A percentile compares a stretch with the other conserved stretches of the same genome.
These are phyloP conservation scores for Ochropleura leucogaster DNA, from an alignment of 2,888 invertebrate genomes.

Conservation along the genomic window DNA sequence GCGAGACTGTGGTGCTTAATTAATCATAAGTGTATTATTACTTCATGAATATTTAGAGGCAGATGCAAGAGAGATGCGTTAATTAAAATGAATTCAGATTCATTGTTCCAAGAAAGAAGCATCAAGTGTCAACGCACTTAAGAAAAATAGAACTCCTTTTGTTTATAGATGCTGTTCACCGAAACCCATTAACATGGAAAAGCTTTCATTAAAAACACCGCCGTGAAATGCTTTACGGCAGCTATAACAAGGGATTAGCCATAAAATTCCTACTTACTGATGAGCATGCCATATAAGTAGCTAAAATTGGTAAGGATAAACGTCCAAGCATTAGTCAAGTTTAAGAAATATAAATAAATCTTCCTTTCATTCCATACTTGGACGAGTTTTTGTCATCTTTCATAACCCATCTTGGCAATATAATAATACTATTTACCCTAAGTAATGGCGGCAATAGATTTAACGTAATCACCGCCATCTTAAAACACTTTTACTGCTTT, in stretches of 20 bases:
- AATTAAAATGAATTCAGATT: conserved; percentile 1
- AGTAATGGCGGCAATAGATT: conserved; percentile 60
- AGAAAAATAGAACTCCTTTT: conserved; percentile 5
- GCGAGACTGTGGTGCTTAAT: no score
- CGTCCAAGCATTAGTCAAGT: conserved; percentile 17
- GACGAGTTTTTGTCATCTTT: conserved; percentile 50
- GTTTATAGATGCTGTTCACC: conserved; percentile 17
- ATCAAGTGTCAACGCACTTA: not conserved
- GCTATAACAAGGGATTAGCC: conserved; percentile 67
- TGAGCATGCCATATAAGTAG: conserved; percentile 38
- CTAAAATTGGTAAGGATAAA: conserved; percentile 52
- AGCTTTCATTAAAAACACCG: conserved; percentile 25
- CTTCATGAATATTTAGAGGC: conserved; percentile 43
- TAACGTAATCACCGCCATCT: conserved; percentile 67
- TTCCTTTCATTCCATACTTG: conserved; percentile 33
- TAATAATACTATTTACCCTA: conserved; percentile 62
- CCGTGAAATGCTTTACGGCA: conserved; percentile 29
- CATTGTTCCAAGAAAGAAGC: not conserved
- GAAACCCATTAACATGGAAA: conserved; percentile 29
- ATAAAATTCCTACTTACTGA: conserved; percentile 58
- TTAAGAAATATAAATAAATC: conserved; percentile 53
- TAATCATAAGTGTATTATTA: conserved; percentile 29
- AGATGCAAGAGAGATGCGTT: conserved; percentile 12
- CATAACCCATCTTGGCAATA: conserved; percentile 57
- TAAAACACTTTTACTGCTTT: conserved; percentile 72